A percentile compares a stretch with the other conserved stretches of the same genome.
Conservation (phyloP, 2,113 vertebrate species). For the Semicossyphus pulcher region DNA sequence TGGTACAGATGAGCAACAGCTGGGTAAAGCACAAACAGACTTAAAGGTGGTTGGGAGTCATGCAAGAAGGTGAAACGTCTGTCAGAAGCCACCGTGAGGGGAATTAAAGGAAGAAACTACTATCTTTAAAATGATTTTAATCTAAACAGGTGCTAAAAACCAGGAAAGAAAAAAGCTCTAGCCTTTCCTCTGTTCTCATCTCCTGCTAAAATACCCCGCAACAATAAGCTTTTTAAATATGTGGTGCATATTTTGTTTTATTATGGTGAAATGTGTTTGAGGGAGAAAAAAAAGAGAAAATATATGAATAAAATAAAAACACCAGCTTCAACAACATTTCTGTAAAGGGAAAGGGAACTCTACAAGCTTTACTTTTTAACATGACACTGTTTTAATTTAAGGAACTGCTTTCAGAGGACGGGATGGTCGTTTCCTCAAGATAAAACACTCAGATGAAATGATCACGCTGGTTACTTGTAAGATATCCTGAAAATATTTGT, state of each 20-base stretch:
- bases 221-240: constrained; percentile 2
- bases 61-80: neutral
- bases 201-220: neutral
- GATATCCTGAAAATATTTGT: constrained; percentile 67
- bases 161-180: neutral
- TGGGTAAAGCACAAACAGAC: constrained; percentile 44
- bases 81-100: neutral
- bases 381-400: constrained; percentile 11
- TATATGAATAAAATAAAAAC: constrained; percentile 12
- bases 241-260: constrained; percentile 22
- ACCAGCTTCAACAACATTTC: constrained; percentile 55
- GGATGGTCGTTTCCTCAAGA: constrained; percentile 9
- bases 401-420: neutral
- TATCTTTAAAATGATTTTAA: neutral
- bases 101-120: neutral
- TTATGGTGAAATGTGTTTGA: constrained; percentile 11
- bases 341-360: constrained; percentile 29
- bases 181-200: neutral
- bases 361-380: constrained; percentile 44
- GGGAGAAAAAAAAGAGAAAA: neutral
- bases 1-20: neutral
- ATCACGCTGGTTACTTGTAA: constrained; percentile 38
- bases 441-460: constrained; percentile 12
- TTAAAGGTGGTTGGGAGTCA: neutral
- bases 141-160: constrained; percentile 58